Conservation (phyloP, 1,140 invertebrate genomes). For the Calephelis virginiensis region DNA sequence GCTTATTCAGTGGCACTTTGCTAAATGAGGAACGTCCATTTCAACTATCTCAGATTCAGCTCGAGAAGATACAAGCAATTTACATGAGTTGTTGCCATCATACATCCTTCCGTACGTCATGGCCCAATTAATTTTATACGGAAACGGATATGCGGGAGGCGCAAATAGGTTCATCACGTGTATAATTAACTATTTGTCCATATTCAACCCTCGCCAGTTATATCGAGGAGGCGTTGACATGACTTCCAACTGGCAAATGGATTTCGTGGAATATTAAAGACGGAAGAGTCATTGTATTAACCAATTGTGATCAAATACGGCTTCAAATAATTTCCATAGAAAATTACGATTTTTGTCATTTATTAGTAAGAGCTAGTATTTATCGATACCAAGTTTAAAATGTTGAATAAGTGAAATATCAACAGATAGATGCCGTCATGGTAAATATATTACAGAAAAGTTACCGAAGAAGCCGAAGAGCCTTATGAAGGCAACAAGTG, state of each 20-base stretch:
- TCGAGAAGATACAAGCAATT: slow-evolving; percentile 55
- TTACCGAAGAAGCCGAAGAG: too few species aligned
- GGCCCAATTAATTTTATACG: slow-evolving; percentile 73
- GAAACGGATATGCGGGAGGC: slow-evolving; percentile 68
- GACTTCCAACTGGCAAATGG: slow-evolving; percentile 3
- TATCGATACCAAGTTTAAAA: too few species aligned
- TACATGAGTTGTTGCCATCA: slow-evolving; percentile 68
- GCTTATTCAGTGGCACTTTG: slow-evolving; percentile 32
- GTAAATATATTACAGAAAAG: too few species aligned
- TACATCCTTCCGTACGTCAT: slow-evolving; percentile 69
- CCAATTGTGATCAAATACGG: too few species aligned
- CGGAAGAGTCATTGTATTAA: not conserved
- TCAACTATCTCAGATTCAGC: slow-evolving; percentile 37
- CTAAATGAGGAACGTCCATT: slow-evolving; percentile 37
- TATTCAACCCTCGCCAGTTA: slow-evolving; percentile 15
- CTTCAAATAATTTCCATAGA: too few species aligned
- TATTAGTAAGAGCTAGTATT: too few species aligned
- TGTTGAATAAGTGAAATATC: too few species aligned
- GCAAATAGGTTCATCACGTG: slow-evolving; percentile 61
- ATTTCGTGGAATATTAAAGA: not conserved
- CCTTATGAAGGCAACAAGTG: too few species aligned
- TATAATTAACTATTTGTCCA: slow-evolving; percentile 45
- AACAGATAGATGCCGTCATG: too few species aligned
- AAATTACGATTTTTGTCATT: too few species aligned
- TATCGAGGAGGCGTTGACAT: not conserved